Conservation (phyloP, 2,797 vertebrate genomes). For the Xerus rutilus region DNA sequence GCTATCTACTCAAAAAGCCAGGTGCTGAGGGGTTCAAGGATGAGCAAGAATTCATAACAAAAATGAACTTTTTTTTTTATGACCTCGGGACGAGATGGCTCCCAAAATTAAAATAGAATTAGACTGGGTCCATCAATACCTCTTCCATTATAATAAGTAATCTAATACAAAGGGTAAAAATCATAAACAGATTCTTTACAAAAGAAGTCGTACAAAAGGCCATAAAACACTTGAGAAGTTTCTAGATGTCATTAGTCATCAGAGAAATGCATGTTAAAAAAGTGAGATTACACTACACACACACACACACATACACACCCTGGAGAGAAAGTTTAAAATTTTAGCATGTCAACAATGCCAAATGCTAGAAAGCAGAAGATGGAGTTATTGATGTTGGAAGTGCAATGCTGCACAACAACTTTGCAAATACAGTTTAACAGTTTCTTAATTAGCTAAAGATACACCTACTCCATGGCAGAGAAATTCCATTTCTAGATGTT, state of each 20-base stretch:
- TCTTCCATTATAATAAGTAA: neutral
- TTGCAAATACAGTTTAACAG: neutral
- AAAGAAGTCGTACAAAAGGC: neutral
- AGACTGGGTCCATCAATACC: neutral
- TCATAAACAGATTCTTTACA: neutral
- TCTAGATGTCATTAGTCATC: neutral
- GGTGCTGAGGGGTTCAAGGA: too few species aligned
- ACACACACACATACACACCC: neutral
- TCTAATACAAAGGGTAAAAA: neutral
- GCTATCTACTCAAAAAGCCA: too few species aligned
- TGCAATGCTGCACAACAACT: neutral
- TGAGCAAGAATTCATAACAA: too few species aligned
- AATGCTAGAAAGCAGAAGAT: neutral
- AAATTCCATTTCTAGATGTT: neutral
- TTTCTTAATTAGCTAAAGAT: neutral
- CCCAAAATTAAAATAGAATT: too few species aligned
- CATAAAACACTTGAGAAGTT: neutral
- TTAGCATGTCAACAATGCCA: neutral
- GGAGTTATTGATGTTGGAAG: neutral
- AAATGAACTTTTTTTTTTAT: too few species aligned
- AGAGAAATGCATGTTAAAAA: neutral
- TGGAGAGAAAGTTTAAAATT: neutral
- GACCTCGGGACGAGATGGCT: too few species aligned
- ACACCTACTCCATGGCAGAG: neutral
- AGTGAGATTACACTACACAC: too few species aligned